Evolutionary conservation across 2,888 invertebrate genomes (phyloP).

Genomic region (Hemistola chrysoprasaria): DNA sequence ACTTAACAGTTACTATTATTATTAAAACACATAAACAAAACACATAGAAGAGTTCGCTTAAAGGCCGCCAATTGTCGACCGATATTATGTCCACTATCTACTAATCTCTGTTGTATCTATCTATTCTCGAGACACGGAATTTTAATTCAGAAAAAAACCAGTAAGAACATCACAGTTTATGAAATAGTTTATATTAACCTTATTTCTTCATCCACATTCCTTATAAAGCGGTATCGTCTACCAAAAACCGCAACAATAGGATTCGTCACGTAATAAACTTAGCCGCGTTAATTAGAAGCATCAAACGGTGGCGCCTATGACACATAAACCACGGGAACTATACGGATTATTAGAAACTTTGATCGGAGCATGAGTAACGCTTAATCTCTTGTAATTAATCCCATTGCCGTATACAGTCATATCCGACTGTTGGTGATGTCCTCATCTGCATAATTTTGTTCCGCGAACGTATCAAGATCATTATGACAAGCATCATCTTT

Average conservation of each 20-base stretch:
- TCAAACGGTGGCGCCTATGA: slow-evolving; percentile 64
- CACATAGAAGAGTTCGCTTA: slow-evolving; percentile 3
- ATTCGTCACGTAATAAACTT: slow-evolving; percentile 41
- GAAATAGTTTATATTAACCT: background rate
- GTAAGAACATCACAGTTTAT: too few species aligned
- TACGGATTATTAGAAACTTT: slow-evolving; percentile 52
- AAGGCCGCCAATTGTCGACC: too few species aligned
- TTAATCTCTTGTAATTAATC: slow-evolving; percentile 39
- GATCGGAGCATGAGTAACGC: slow-evolving; percentile 45
- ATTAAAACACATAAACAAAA: too few species aligned
- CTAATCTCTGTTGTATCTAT: too few species aligned
- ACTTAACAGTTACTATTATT: too few species aligned
- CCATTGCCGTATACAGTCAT: slow-evolving; percentile 33
- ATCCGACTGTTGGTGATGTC: slow-evolving; percentile 35
- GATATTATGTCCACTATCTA: too few species aligned
- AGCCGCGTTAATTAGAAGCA: slow-evolving; percentile 60
- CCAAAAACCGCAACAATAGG: slow-evolving; percentile 37
- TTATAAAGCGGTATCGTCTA: slow-evolving; percentile 20
- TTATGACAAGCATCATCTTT: background rate
- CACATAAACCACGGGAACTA: slow-evolving; percentile 46
- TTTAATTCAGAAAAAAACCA: too few species aligned
- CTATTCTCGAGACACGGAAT: too few species aligned
- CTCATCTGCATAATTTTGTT: slow-evolving; percentile 28
- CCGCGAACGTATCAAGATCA: slow-evolving; percentile 15
- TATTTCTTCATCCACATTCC: slow-evolving; percentile 5